Conservation (phyloP, 1,140 invertebrate genomes). For the Drosophila parabipectinata region DNA sequence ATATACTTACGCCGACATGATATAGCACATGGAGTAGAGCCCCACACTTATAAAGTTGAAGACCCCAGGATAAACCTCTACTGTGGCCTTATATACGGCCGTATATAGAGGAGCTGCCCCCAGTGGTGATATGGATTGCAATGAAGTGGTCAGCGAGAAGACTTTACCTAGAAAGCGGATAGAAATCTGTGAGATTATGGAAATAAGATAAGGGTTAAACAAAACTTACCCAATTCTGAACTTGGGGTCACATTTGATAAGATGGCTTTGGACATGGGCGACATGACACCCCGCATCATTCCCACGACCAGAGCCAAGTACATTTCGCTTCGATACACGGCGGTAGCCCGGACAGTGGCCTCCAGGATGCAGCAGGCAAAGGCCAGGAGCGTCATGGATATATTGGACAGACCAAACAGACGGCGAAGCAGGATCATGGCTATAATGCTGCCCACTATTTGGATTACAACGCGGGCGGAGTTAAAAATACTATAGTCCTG, state of each 20-base stretch:
- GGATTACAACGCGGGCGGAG: conserved; percentile 82
- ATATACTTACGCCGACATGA: conserved; percentile 85
- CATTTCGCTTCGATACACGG: conserved; percentile 86
- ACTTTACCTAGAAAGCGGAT: conserved; percentile 84
- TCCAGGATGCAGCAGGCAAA: conserved; percentile 83
- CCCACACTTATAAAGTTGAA: conserved; percentile 85
- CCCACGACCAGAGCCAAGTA: conserved; percentile 85
- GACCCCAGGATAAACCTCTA: conserved; percentile 85
- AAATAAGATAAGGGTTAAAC: background rate
- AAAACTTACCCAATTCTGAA: conserved; percentile 87
- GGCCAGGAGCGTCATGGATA: conserved; percentile 65
- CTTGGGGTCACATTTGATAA: conserved; percentile 87
- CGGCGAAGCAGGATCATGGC: conserved; percentile 85
- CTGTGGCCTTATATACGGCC: conserved; percentile 86
- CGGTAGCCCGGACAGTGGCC: conserved; percentile 85
- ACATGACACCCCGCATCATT: conserved; percentile 85
- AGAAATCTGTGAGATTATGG: background rate
- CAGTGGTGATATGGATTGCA: conserved; percentile 87
- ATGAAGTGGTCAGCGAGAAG: conserved; percentile 87
- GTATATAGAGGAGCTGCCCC: conserved; percentile 87
- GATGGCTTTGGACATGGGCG: conserved; percentile 87
- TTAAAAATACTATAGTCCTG: conserved; percentile 86
- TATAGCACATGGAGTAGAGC: conserved; percentile 68
- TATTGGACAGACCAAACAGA: conserved; percentile 62
- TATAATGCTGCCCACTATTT: conserved; percentile 85